These are phyloP conservation scores for Pseudorhombus dupliciocellatus DNA, from an alignment of 2,113 vertebrate genomes.

Conservation along the genomic window DNA sequence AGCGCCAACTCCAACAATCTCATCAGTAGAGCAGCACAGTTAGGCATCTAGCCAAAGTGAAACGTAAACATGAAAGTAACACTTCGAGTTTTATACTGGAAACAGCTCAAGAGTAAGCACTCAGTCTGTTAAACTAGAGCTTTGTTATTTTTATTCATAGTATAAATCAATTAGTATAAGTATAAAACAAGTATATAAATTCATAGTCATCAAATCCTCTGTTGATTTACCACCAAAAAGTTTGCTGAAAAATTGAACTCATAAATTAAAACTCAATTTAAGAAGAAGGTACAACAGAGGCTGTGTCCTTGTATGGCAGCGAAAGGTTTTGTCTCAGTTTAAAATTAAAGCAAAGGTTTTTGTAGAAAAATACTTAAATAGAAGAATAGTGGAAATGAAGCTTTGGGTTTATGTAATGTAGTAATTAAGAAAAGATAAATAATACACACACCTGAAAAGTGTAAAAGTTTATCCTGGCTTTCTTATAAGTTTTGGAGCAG, in stretches of 20 bases:
- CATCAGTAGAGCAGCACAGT: background rate
- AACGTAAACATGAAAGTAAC: background rate
- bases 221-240: conserved; percentile 4
- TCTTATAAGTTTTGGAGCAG: background rate
- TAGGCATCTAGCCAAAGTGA: background rate
- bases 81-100: background rate
- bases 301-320: too few species aligned
- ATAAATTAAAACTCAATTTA: background rate
- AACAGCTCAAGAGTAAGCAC: background rate
- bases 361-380: background rate
- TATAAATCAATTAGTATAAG: too few species aligned
- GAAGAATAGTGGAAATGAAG: background rate
- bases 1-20: background rate
- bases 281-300: too few species aligned
- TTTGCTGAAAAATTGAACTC: background rate
- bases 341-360: background rate
- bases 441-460: too few species aligned
- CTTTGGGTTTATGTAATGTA: too few species aligned
- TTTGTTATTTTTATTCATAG: background rate
- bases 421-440: too few species aligned
- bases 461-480: too few species aligned
- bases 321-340: background rate
- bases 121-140: background rate
- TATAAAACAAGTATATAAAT: too few species aligned
- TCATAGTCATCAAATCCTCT: too few species aligned